phyloP scores from a whole-genome alignment of 2,113 vertebrate genomes.

The Vulpes ferrilata region DNA sequence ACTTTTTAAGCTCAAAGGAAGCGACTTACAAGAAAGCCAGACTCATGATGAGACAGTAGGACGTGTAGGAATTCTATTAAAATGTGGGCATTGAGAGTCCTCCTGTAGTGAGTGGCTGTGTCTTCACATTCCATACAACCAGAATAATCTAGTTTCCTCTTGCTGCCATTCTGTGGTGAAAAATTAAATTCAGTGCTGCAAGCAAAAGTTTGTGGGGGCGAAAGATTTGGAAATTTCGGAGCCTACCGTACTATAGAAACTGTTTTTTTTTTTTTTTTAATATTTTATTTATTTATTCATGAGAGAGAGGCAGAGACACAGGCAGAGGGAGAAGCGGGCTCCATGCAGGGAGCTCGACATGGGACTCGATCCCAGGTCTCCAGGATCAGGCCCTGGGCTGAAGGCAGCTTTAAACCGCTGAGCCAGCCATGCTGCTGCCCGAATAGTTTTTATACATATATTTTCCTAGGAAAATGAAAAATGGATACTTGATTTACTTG shows the following conservation, averaged over 20 bases:
- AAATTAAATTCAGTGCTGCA: slow-evolving; percentile 31
- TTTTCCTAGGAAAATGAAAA: slow-evolving; percentile 50
- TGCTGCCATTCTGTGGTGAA: slow-evolving; percentile 12
- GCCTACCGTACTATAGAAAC: not conserved
- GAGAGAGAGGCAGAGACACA: too few species aligned
- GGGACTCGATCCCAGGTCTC: too few species aligned
- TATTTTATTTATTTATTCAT: too few species aligned
- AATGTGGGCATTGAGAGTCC: not conserved
- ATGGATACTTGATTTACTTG: not conserved
- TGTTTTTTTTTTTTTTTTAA: not conserved
- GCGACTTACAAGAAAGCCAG: not conserved
- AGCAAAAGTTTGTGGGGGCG: not conserved
- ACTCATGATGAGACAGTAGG: not conserved
- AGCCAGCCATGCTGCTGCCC: too few species aligned
- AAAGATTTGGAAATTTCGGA: not conserved
- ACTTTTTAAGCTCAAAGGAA: slow-evolving; percentile 47
- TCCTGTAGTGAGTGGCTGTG: not conserved
- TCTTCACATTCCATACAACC: not conserved
- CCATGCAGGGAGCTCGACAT: too few species aligned
- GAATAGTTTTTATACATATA: not conserved
- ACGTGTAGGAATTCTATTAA: not conserved
- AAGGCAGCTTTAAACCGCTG: too few species aligned
- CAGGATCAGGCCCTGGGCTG: too few species aligned
- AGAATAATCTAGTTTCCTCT: not conserved
- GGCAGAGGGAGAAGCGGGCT: too few species aligned